A percentile compares a stretch with the other conserved stretches of the same genome.
phyloP scores from a whole-genome alignment of 2,888 invertebrate genomes.

The Cremastinae sp. region DNA sequence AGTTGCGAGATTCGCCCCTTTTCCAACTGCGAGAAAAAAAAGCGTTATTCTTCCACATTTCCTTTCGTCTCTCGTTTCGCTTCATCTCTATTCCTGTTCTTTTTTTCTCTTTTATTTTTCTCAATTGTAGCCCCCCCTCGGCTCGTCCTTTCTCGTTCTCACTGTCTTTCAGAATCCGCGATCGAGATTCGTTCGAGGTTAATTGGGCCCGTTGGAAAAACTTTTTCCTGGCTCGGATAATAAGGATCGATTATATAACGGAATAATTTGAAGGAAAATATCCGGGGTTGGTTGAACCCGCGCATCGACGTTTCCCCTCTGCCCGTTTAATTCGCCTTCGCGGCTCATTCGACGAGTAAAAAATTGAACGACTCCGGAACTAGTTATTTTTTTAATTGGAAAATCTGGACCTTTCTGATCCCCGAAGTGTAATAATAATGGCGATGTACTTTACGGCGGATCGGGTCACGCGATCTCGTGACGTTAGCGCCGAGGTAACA shows the following conservation, averaged over 20 bases:
- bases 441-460: neutral
- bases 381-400: neutral
- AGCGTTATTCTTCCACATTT: conserved; percentile 33
- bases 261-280: conserved; percentile 7
- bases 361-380: too few species aligned
- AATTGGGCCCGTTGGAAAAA: conserved; percentile 66
- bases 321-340: conserved; percentile 13
- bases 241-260: conserved; percentile 54
- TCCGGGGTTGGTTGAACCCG: too few species aligned
- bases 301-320: neutral
- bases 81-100: neutral
- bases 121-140: conserved; percentile 28
- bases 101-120: conserved; percentile 14
- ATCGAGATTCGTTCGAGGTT: conserved; percentile 42
- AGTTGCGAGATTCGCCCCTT: conserved; percentile 26
- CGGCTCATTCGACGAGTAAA: too few species aligned
- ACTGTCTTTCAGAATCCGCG: conserved; percentile 35
- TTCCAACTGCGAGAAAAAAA: conserved; percentile 15
- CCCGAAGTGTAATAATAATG: neutral
- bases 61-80: neutral
- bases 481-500: conserved; percentile 6
- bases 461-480: neutral
- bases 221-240: conserved; percentile 47
- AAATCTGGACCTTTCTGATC: neutral
- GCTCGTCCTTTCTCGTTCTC: conserved; percentile 31